Percentiles rank a stretch among this genome's conserved stretches.
These are phyloP conservation scores for Plodia interpunctella DNA, from an alignment of 1,140 invertebrate species.

Conservation along the genomic window DNA sequence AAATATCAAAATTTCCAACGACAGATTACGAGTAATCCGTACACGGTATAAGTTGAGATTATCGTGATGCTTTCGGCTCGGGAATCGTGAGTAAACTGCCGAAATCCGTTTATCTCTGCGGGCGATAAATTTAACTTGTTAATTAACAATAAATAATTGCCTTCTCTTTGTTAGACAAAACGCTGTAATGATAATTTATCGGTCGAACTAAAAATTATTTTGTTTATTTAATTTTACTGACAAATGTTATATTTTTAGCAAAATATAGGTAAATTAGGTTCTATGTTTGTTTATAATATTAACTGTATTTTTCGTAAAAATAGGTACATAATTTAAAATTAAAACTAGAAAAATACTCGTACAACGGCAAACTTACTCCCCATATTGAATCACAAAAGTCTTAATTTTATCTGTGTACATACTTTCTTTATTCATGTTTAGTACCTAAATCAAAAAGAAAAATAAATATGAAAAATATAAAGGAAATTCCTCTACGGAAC, in stretches of 20 bases:
- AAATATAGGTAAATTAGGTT: no score
- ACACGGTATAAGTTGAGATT: constrained; percentile 2
- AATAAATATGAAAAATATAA: constrained; percentile 20
- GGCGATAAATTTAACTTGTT: constrained; percentile 11
- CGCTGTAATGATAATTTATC: constrained; percentile 1
- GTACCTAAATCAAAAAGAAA: not conserved
- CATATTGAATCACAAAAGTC: no score
- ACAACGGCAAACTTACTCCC: no score
- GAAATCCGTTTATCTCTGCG: constrained; percentile 7
- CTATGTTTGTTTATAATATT: no score
- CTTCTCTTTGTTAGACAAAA: constrained; percentile 6
- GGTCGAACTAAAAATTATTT: not conserved
- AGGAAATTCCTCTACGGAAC: constrained; percentile 46
- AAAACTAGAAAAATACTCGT: no score
- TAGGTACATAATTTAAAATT: no score
- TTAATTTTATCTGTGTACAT: no score
- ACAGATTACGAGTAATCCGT: not conserved
- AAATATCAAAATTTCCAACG: not conserved
- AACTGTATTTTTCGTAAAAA: no score
- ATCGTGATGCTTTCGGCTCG: not conserved
- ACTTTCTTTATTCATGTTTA: no score
- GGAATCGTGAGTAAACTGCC: not conserved
- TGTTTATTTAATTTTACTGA: not conserved
- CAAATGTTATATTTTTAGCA: not conserved
- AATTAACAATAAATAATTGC: constrained; percentile 12